Percentiles rank a stretch among this genome's conserved stretches.
phyloP scores from a whole-genome alignment of 1,140 invertebrate species.

The Orchesella cincta region DNA sequence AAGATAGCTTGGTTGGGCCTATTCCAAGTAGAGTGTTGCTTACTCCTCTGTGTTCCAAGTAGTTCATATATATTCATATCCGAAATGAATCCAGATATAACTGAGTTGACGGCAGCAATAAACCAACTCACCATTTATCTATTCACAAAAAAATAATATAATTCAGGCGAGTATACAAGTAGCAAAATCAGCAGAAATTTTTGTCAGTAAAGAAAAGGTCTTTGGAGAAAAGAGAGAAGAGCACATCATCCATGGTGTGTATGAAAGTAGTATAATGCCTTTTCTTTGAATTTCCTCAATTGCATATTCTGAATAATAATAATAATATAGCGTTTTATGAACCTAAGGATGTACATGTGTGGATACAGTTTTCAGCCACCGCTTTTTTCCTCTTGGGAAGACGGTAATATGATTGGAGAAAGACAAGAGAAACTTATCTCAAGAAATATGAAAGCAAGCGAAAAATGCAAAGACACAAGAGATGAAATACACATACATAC shows the following conservation, averaged over 20 bases:
- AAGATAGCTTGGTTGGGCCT: too few relatives aligned
- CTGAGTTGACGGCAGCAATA: neutral
- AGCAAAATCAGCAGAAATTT: conserved; percentile 6
- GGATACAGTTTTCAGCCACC: neutral
- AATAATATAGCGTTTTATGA: conserved; percentile 8
- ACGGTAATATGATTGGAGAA: conserved; percentile 20
- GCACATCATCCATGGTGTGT: too few relatives aligned
- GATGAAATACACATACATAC: too few relatives aligned
- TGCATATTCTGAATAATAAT: conserved; percentile 5
- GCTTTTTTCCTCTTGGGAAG: neutral
- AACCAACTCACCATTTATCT: conserved; percentile 11
- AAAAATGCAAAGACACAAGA: neutral
- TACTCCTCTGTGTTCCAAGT: neutral
- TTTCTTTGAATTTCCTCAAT: neutral
- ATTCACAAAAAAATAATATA: conserved; percentile 10
- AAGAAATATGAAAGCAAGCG: conserved; percentile 25
- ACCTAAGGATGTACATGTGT: neutral
- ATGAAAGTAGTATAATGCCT: conserved; percentile 6
- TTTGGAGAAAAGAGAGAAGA: too few relatives aligned
- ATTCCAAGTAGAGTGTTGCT: neutral
- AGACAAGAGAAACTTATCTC: conserved; percentile 18
- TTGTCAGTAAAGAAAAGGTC: neutral
- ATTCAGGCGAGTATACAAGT: neutral
- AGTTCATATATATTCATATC: too few relatives aligned
- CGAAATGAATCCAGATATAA: neutral